Percentiles rank a stretch among this genome's conserved stretches.
These are phyloP conservation scores for Pyrrhosoma nymphula DNA, from an alignment of 2,888 invertebrate genomes.

Conservation along the genomic window DNA sequence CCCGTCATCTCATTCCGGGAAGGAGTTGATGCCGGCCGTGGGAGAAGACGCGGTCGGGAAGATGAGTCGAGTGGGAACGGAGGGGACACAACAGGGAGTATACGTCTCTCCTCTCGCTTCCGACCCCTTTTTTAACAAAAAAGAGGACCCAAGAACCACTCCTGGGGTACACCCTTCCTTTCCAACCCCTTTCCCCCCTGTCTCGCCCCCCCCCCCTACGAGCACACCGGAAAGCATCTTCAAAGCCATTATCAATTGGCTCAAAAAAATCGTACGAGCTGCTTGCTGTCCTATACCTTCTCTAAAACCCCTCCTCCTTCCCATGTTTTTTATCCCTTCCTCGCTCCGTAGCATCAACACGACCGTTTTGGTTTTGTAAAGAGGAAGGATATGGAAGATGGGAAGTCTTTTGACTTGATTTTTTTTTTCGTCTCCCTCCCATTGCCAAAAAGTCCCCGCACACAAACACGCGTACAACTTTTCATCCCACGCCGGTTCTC, in stretches of 20 bases:
- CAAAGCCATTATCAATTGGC: slow-evolving; percentile 62
- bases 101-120: neutral
- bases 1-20: neutral
- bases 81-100: too few species aligned
- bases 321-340: neutral
- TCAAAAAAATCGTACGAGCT: slow-evolving; percentile 40
- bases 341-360: neutral
- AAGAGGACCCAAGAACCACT: neutral
- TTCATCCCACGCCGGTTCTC: neutral
- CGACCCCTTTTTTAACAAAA: neutral
- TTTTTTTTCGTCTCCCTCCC: neutral
- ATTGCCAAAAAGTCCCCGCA: neutral
- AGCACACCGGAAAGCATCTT: slow-evolving; percentile 46
- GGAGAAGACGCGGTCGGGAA: neutral
- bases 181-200: neutral
- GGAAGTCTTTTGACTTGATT: neutral
- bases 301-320: neutral
- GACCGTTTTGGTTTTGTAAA: neutral
- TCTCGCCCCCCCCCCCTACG: neutral
- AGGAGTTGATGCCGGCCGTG: neutral
- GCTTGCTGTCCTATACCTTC: neutral
- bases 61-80: neutral
- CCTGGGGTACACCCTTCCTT: neutral
- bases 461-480: neutral
- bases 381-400: neutral